phyloP scores from a whole-genome alignment of 1,140 invertebrate genomes.

The Drosophila nebulosa region DNA sequence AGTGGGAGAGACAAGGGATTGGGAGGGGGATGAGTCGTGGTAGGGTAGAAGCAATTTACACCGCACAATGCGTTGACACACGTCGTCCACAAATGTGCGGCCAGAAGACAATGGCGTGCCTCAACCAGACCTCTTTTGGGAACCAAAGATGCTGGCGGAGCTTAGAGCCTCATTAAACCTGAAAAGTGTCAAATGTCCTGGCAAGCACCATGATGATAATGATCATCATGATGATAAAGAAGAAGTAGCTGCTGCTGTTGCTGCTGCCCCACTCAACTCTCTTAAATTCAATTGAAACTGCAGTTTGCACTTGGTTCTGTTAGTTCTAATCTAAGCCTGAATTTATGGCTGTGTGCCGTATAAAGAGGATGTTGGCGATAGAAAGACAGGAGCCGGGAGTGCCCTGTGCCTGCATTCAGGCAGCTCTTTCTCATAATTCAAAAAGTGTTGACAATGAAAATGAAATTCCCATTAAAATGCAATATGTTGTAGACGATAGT shows the following conservation, averaged over 20 bases:
- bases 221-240: neutral
- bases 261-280: constrained; percentile 22
- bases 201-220: constrained; percentile 21
- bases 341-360: constrained; percentile 50
- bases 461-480: constrained; percentile 78
- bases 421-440: constrained; percentile 61
- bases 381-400: neutral
- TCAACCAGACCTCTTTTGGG: constrained; percentile 10
- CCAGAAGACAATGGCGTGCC: constrained; percentile 61
- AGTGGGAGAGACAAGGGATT: neutral
- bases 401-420: neutral
- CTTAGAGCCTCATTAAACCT: constrained; percentile 72
- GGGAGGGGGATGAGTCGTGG: neutral
- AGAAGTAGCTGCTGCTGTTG: constrained; percentile 6
- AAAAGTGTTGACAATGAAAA: constrained; percentile 77
- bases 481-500: constrained; percentile 64
- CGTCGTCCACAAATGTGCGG: constrained; percentile 74
- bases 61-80: constrained; percentile 77
- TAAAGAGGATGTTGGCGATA: neutral
- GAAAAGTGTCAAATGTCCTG: constrained; percentile 74
- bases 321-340: constrained; percentile 59
- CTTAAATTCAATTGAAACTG: constrained; percentile 49
- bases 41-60: constrained; percentile 64
- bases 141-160: constrained; percentile 24
- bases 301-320: constrained; percentile 20